These are phyloP conservation scores for Chironomus riparius DNA, from an alignment of 2,888 invertebrate genomes.

Conservation along the genomic window DNA sequence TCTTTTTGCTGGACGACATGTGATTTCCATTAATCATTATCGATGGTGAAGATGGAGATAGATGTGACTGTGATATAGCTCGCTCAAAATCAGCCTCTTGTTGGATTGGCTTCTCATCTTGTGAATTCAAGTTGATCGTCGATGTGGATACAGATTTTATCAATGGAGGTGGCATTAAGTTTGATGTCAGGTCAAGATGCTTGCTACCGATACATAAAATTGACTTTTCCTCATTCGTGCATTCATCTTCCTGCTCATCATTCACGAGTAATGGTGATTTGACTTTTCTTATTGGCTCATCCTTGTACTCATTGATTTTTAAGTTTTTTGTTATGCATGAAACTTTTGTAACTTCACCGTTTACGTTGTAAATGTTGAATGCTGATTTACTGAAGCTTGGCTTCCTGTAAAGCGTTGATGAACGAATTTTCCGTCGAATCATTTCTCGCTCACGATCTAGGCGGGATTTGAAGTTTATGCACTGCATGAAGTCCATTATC, in stretches of 20 bases:
- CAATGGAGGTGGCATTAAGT: background rate
- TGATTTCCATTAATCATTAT: background rate
- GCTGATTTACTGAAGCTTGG: constrained; percentile 22
- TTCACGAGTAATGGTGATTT: constrained; percentile 7
- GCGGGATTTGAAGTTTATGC: constrained; percentile 22
- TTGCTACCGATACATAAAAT: constrained; percentile 25
- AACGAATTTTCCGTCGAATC: constrained; percentile 23
- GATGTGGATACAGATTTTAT: constrained; percentile 1
- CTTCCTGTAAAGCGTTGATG: constrained; percentile 18
- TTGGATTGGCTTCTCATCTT: background rate
- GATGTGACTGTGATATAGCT: constrained; percentile 20
- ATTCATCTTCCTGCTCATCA: constrained; percentile 6
- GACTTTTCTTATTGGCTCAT: background rate
- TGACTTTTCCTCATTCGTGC: background rate
- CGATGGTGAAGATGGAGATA: background rate
- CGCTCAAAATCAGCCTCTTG: background rate
- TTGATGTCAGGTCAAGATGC: constrained; percentile 16
- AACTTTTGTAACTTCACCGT: constrained; percentile 6
- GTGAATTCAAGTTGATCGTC: background rate
- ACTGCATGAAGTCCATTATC: constrained; percentile 27
- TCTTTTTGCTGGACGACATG: background rate
- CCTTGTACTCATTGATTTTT: constrained; percentile 17
- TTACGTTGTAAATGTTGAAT: constrained; percentile 9
- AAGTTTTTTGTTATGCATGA: constrained; percentile 3
- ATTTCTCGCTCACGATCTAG: constrained; percentile 24